These are phyloP conservation scores for Aurelia aurita DNA, from an alignment of 30 jellyfish, hydroid and myxozoan genomes.

Conservation along the genomic window DNA sequence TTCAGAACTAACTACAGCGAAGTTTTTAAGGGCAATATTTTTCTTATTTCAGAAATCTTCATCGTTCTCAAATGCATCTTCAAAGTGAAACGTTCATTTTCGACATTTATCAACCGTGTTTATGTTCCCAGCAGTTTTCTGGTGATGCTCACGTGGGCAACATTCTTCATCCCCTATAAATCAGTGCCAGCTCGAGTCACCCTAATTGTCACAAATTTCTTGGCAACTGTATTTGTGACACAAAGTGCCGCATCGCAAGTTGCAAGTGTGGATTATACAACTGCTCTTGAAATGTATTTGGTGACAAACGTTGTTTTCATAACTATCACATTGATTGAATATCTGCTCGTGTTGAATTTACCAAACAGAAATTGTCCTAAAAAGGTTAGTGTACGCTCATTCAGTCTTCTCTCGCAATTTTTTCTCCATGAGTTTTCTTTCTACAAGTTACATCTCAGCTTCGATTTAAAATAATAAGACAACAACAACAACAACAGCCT, in stretches of 20 bases:
- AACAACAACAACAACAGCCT: too few species aligned
- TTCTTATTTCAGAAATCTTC: conserved; percentile 37
- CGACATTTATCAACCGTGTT: conserved; percentile 27
- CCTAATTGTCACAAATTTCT: conserved; percentile 64
- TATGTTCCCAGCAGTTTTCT: conserved; percentile 63
- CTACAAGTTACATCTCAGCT: too few species aligned
- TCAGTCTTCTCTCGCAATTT: too few species aligned
- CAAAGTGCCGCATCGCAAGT: conserved; percentile 55
- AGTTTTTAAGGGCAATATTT: too few species aligned
- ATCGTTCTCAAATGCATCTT: conserved; percentile 39
- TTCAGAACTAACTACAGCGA: too few species aligned
- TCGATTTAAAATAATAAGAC: too few species aligned
- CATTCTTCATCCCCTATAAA: conserved; percentile 53
- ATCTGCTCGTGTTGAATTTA: conserved; percentile 23
- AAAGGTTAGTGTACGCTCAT: too few species aligned
- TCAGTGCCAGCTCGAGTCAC: conserved; percentile 75
- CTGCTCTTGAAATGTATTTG: conserved; percentile 50
- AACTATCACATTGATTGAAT: conserved; percentile 31
- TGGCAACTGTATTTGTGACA: conserved; percentile 55
- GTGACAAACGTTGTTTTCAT: conserved; percentile 43
- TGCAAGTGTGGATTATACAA: conserved; percentile 52
- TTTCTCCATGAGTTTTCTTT: too few species aligned
- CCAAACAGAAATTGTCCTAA: background rate
- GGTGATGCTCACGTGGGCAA: conserved; percentile 58
- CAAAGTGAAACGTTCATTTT: conserved; percentile 44